Evolutionary conservation across 2,888 invertebrate species (phyloP), one percentile per base, ranked within the genome.

Genomic region (Eristalinus sepulchralis): DNA sequence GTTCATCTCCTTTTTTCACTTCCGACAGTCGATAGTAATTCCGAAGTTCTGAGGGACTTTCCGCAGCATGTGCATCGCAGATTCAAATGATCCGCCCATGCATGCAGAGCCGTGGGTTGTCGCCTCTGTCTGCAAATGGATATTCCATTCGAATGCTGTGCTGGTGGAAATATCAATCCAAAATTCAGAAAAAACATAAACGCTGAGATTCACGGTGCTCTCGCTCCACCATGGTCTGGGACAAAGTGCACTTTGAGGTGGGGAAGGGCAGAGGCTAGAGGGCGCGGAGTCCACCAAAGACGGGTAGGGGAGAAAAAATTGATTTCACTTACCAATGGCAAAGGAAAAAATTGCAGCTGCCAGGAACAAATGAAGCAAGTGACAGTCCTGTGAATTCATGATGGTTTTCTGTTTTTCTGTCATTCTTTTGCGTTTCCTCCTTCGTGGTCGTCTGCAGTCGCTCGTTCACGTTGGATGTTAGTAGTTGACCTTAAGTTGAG

Each of bases 351-450:
- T 77, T 64, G 82, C 81, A 78, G 82, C 82, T 73, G 82, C 85
- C 20, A 85, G 77, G 72, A 85, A 85, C 81, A 85, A 73, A 85
- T 81, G 81, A 81, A 85, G 77, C 81, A 81, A 77, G 33, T 85
- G 77, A 78, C 82, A 77, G 73, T 85, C 85, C 82, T 82, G 82
- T 77, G 73, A 82, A 82, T 60, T 77, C 85, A 85, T 85, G 85
- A 73, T 84, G 80, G 57, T 63, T 24, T 73, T 68, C 68, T 81
- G 80, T 57, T 62, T 80, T 62, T 80, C 80, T 47, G 55, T 76
- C 84, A 84, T 84, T 60, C 55, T 71, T n/a, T 22, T 71, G 27
- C 31, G 10, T 24, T 36, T 27, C 17, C 17, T 76, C 47, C 27
- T 62, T 79, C 47, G 72, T 22, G 60, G 47, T n/a, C 39, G 59